Base-by-base conservation (phyloP, 1,140 invertebrate genomes). In the Pseudomyrmex concolor region DNA sequence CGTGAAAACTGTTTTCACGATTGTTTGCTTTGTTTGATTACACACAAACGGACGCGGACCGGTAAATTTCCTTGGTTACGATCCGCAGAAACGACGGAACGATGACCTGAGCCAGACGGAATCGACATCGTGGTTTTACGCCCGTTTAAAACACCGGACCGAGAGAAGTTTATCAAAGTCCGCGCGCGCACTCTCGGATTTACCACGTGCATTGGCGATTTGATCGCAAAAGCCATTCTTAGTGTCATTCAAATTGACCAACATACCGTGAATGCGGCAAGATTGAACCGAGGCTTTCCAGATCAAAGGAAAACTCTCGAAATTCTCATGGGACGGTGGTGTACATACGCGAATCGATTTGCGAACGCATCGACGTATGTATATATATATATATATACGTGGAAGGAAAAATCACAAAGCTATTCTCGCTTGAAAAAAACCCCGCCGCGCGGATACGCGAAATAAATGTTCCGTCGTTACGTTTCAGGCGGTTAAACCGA, bases 21-120 rank as follows among this genome's bases (percentile, higher is more conserved):
- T 25, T 78, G 54, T 59, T 78, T 70, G 19, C 15, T 70, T 59
- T 22, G 63, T 68, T 34, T 68, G 34, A 78, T 68, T 78, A 70
- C 64, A 17, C 51, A 34, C 5, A 70, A 48, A 48, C 63, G 15
- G 50, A 55, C 50, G 0, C 50, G 0, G 22, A 10, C 50, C 67
- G n/a, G 59, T 63, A 55, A 54, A 64, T 82, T 76, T 51, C 25
- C 57, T 82, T 67, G 50, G 22, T 74, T 59, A 50, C 17, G 43
- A 67, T 25, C 25, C 25, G 57, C 64, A 43, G 19, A 25, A 25
- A 78, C 8, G n/a, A 78, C 8, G n/a, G 12, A 34, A 22, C 50
- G 12, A 34, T 25, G 12, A 34, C 34, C 34, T 34, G 34, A 34
- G 34, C 5, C 12, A 1, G 17, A 17, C 45, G 22, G 22, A 17